phyloP scores from a whole-genome alignment of 2,797 vertebrate genomes.

The Menidia menidia region DNA sequence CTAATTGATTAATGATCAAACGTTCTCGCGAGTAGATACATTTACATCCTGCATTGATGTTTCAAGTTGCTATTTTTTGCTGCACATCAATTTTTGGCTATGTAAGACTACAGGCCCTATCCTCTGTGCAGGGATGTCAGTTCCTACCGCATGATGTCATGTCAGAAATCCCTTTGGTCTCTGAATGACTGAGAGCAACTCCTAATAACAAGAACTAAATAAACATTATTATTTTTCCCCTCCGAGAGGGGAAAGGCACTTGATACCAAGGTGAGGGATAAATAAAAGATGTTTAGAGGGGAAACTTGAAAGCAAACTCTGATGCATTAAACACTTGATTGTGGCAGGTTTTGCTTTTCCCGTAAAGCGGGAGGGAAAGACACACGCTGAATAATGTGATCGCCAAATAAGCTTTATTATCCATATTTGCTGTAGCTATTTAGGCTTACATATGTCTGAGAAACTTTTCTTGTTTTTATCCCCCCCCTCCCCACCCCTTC shows the following conservation, averaged over 20 bases:
- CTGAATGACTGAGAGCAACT: constrained; percentile 53
- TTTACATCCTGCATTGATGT: constrained; percentile 80
- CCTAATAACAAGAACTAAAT: constrained; percentile 61
- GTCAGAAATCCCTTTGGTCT: constrained; percentile 62
- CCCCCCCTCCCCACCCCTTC: neutral
- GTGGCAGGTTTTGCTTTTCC: constrained; percentile 25
- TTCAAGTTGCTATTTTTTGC: constrained; percentile 70
- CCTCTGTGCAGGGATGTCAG: constrained; percentile 55
- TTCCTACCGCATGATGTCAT: constrained; percentile 62
- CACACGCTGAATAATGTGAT: neutral
- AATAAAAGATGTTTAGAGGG: constrained; percentile 59
- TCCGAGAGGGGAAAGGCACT: constrained; percentile 2
- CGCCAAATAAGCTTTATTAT: constrained; percentile 13
- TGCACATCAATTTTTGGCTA: constrained; percentile 61
- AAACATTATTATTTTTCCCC: constrained; percentile 49
- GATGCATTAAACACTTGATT: constrained; percentile 31
- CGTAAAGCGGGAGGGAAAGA: neutral
- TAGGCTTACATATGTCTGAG: neutral
- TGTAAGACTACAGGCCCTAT: constrained; percentile 63
- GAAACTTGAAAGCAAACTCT: constrained; percentile 51
- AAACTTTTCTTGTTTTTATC: too few species aligned
- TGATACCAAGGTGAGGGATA: constrained; percentile 28
- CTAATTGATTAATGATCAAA: constrained; percentile 83
- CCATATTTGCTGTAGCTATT: constrained; percentile 7
- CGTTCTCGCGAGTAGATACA: constrained; percentile 65